These are phyloP conservation scores for Bradypodion pumilum DNA, from an alignment of 2,797 vertebrate genomes.

Conservation along the genomic window DNA sequence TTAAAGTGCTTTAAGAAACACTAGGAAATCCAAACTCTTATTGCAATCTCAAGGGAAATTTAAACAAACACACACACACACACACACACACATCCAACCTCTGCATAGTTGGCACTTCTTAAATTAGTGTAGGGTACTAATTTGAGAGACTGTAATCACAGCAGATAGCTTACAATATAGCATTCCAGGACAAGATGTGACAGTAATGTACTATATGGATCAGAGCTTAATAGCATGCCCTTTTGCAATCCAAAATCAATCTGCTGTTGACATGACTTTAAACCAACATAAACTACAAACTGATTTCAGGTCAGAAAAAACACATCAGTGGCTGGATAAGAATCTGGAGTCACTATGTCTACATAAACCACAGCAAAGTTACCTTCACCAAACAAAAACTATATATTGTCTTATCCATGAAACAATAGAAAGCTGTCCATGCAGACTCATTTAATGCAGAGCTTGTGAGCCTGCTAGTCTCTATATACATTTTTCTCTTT, in stretches of 20 bases:
- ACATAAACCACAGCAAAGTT: not conserved
- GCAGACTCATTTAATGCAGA: not conserved
- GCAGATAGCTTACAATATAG: not conserved
- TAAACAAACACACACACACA: not conserved
- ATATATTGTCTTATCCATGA: not conserved
- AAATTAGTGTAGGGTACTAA: not conserved
- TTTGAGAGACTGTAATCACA: not conserved
- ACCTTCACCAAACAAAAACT: not conserved
- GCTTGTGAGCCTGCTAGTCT: not conserved
- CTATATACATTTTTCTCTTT: not conserved
- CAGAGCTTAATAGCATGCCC: not conserved
- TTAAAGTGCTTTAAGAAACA: not conserved
- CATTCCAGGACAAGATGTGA: not conserved
- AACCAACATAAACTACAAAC: not conserved
- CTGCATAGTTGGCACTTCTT: not conserved
- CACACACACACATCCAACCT: not conserved
- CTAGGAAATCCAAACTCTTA: not conserved
- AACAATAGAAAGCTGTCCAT: not conserved
- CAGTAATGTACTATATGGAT: not conserved
- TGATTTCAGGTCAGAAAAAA: slow-evolving; percentile 1
- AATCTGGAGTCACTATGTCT: not conserved
- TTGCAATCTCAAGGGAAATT: not conserved
- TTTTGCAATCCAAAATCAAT: not conserved
- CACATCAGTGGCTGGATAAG: not conserved
- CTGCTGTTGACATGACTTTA: not conserved